Evolutionary conservation across 2,888 invertebrate species (phyloP).

Genomic region (Creontiades dilutus): DNA sequence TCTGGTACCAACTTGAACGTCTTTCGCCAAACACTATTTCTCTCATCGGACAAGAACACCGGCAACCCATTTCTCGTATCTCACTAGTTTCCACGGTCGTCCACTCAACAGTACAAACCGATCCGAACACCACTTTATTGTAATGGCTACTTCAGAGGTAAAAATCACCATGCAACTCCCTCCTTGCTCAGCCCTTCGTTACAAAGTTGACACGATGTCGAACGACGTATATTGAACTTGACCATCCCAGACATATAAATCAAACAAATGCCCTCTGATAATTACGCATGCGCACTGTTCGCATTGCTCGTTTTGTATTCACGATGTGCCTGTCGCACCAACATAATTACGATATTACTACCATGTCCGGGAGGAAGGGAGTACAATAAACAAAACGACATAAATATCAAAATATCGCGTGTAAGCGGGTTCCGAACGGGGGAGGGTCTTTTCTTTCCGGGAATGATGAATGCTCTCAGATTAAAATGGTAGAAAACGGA

Average conservation of each 20-base stretch:
- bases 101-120: background rate
- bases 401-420: constrained; percentile 42
- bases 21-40: constrained; percentile 25
- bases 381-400: constrained; percentile 38
- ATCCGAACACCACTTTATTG: background rate
- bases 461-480: constrained; percentile 34
- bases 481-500: constrained; percentile 35
- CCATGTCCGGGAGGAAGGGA: background rate
- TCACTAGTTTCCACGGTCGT: background rate
- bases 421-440: constrained; percentile 3
- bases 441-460: constrained; percentile 19
- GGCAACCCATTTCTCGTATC: constrained; percentile 30
- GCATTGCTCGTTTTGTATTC: constrained; percentile 36
- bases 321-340: background rate
- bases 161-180: background rate
- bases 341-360: constrained; percentile 32
- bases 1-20: constrained; percentile 1
- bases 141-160: constrained; percentile 32
- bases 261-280: constrained; percentile 26
- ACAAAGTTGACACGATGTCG: background rate
- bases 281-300: constrained; percentile 41
- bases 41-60: background rate
- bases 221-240: constrained; percentile 3
- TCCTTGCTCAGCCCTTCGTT: background rate
- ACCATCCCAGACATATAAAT: background rate